These are phyloP conservation scores for Macrophya alboannulata DNA, from an alignment of 2,888 invertebrate genomes.

Conservation along the genomic window DNA sequence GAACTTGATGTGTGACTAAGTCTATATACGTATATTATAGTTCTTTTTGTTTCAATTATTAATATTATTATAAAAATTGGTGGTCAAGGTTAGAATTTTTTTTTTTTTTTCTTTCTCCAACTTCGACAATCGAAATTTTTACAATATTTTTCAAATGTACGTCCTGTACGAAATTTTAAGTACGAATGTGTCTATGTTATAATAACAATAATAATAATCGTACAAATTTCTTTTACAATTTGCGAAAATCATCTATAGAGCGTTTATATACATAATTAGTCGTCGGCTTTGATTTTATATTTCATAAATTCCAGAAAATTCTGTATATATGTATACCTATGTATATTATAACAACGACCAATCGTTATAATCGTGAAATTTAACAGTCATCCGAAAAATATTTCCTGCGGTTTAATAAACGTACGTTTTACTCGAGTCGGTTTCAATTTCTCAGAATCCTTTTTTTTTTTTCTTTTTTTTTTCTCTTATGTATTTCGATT, in stretches of 20 bases:
- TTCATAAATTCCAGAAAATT: neutral
- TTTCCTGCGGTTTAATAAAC: neutral
- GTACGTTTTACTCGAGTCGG: neutral
- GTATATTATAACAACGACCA: neutral
- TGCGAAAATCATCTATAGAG: neutral
- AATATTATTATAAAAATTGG: no score
- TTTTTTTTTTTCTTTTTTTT: neutral
- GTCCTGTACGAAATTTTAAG: no score
- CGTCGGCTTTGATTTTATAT: neutral
- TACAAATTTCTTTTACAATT: neutral
- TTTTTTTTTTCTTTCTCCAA: neutral
- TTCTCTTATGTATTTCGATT: neutral
- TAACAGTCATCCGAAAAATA: slow-evolving; percentile 40
- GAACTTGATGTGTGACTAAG: no score
- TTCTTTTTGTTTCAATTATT: no score
- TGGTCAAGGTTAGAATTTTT: neutral
- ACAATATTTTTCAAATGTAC: no score
- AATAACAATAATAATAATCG: no score
- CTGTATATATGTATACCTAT: neutral
- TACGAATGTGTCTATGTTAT: no score
- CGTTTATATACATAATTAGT: neutral
- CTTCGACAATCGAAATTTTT: no score
- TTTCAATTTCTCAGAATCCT: slow-evolving; percentile 25
- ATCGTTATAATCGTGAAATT: neutral
- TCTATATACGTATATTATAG: no score